A percentile compares a stretch with the other conserved stretches of the same genome.
These are phyloP conservation scores for Apogon talboti DNA, from an alignment of 2,797 vertebrate species.

Conservation along the genomic window DNA sequence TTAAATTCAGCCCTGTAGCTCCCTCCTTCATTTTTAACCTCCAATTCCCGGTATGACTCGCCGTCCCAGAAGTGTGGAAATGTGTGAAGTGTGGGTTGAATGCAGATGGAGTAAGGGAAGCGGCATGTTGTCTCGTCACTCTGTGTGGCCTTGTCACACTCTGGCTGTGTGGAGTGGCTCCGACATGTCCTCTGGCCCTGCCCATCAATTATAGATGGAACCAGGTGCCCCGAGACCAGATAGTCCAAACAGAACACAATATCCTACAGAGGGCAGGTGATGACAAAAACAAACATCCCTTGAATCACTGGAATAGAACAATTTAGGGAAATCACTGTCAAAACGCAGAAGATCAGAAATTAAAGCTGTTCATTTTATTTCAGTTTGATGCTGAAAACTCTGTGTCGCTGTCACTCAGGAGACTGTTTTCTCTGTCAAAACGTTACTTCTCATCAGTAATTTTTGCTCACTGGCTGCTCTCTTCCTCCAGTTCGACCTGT, in stretches of 20 bases:
- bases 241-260: conserved; percentile 33
- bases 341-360: neutral
- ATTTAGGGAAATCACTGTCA: neutral
- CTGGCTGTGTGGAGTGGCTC: conserved; percentile 50
- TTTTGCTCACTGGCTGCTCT: conserved; percentile 42
- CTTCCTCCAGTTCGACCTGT: conserved; percentile 40
- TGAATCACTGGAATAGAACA: conserved; percentile 30
- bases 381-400: conserved; percentile 16
- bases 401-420: conserved; percentile 6
- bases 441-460: conserved; percentile 27
- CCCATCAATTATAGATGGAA: conserved; percentile 77
- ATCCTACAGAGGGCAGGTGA: conserved; percentile 20
- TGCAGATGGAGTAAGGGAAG: conserved; percentile 56
- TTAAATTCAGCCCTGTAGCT: neutral
- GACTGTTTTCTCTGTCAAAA: conserved; percentile 26
- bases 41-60: conserved; percentile 22
- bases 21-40: conserved; percentile 16
- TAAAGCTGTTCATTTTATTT: neutral
- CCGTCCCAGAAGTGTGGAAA: conserved; percentile 30
- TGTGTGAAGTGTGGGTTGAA: conserved; percentile 57
- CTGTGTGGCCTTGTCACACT: conserved; percentile 68
- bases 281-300: conserved; percentile 23
- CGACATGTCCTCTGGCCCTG: conserved; percentile 70
- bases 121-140: conserved; percentile 58
- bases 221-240: conserved; percentile 48